phyloP scores from a whole-genome alignment of 2,797 vertebrate genomes.

The Peromyscus nudipes region DNA sequence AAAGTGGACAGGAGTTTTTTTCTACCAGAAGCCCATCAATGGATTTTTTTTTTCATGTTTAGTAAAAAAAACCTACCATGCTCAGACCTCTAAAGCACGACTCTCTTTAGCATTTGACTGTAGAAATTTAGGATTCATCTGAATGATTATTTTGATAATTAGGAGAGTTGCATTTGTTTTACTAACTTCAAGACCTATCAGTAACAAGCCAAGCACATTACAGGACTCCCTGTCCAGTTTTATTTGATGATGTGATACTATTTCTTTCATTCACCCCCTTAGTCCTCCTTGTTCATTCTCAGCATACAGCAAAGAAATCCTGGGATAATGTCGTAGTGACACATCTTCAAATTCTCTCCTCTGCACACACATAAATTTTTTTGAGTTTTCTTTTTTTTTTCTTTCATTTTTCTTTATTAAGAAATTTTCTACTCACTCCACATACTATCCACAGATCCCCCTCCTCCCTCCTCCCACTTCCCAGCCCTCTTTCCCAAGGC shows the following conservation, averaged over 20 bases:
- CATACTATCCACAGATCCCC: too few species aligned
- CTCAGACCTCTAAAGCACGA: neutral
- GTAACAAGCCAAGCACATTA: neutral
- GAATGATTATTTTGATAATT: neutral
- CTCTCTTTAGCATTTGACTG: neutral
- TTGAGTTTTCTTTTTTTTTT: too few species aligned
- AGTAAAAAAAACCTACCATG: neutral
- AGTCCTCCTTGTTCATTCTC: conserved; percentile 2
- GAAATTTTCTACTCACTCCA: too few species aligned
- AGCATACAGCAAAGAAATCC: neutral
- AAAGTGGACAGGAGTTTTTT: neutral
- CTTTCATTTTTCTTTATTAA: too few species aligned
- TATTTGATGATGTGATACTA: neutral
- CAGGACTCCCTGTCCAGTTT: neutral
- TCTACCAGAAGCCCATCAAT: neutral
- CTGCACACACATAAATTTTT: neutral
- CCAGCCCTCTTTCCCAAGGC: too few species aligned
- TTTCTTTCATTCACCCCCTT: neutral
- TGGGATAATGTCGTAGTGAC: neutral
- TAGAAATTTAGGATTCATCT: neutral
- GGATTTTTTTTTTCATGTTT: neutral
- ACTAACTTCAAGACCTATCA: neutral
- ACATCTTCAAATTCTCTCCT: conserved; percentile 8
- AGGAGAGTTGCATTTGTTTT: neutral
- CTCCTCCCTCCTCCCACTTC: too few species aligned